phyloP scores from a whole-genome alignment of 1,140 invertebrate genomes.

The Mercenaria mercenaria region DNA sequence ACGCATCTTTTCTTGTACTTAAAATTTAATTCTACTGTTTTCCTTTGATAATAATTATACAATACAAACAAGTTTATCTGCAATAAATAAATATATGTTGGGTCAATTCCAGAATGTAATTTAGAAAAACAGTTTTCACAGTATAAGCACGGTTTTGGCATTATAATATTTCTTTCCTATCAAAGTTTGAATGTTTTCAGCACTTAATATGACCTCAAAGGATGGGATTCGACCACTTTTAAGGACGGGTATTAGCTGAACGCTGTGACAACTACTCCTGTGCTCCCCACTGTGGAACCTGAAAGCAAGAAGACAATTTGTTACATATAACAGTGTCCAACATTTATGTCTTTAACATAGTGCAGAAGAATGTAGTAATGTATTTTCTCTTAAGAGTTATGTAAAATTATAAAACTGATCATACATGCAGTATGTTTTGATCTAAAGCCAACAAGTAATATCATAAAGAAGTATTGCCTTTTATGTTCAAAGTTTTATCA shows the following conservation, averaged over 20 bases:
- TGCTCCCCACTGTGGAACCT: constrained; percentile 70
- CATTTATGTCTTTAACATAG: too few species aligned
- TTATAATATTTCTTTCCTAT: not conserved
- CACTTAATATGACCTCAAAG: not conserved
- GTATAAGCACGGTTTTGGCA: not conserved
- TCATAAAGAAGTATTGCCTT: too few species aligned
- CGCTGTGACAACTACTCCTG: constrained; percentile 66
- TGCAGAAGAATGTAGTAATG: too few species aligned
- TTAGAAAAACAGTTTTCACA: not conserved
- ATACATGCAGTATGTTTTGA: too few species aligned
- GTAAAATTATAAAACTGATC: too few species aligned
- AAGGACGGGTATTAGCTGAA: not conserved
- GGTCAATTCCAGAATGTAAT: not conserved
- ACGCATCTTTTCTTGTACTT: not conserved
- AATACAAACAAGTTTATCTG: not conserved
- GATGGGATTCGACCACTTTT: not conserved
- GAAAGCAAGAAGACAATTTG: too few species aligned
- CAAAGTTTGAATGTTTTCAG: not conserved
- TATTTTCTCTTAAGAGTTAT: too few species aligned
- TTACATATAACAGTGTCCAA: too few species aligned
- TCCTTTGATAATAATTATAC: not conserved
- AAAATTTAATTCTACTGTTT: not conserved
- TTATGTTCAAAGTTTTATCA: too few species aligned
- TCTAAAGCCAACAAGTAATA: too few species aligned
- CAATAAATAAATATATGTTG: not conserved